Conservation (phyloP, 2,888 invertebrate species). For the Aleiodes leptofemur region DNA sequence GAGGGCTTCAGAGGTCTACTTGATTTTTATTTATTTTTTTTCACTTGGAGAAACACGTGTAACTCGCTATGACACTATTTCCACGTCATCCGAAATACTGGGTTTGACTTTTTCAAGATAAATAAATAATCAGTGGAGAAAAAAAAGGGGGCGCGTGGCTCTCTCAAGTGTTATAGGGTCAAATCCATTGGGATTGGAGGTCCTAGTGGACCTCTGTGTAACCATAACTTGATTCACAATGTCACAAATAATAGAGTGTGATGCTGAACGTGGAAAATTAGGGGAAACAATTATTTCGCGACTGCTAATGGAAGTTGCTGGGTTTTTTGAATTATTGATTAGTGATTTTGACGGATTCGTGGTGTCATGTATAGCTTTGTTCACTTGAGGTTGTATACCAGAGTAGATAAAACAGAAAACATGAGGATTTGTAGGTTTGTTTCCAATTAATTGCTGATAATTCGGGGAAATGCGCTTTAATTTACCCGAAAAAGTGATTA, state of each 20-base stretch:
- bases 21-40: neutral
- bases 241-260: conserved; percentile 32
- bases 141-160: neutral
- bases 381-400: no score
- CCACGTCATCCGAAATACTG: conserved; percentile 27
- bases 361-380: no score
- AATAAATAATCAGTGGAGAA: conserved; percentile 39
- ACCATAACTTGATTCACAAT: conserved; percentile 33
- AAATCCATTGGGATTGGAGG: conserved; percentile 34
- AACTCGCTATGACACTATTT: conserved; percentile 35
- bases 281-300: neutral
- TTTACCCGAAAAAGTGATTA: no score
- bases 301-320: no score
- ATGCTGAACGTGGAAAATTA: conserved; percentile 22
- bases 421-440: no score
- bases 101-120: conserved; percentile 13
- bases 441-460: no score
- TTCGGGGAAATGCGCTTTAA: no score
- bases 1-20: neutral
- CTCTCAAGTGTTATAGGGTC: conserved; percentile 16
- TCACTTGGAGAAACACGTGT: conserved; percentile 10
- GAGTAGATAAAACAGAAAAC: no score
- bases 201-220: conserved; percentile 22
- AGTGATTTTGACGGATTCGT: no score
- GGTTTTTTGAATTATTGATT: no score